Evolutionary conservation across 2,113 vertebrate genomes (phyloP).

Genomic region (Gobio gobio): DNA sequence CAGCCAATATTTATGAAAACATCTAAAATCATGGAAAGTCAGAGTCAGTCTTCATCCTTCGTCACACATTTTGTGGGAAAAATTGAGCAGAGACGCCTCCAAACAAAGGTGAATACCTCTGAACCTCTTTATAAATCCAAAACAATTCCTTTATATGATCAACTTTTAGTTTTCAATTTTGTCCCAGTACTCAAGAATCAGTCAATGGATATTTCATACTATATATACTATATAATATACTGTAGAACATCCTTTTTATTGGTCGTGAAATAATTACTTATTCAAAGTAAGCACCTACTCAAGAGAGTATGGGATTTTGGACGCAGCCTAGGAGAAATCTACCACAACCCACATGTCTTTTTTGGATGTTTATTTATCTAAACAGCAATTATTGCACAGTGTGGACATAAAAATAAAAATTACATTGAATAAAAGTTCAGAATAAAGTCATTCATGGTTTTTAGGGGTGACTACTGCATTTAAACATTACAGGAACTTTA

Average conservation of each 20-base stretch:
- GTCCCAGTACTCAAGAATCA: background rate
- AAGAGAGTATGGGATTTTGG: too few relatives aligned
- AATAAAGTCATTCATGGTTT: slow-evolving; percentile 6
- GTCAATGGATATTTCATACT: background rate
- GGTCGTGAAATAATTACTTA: too few relatives aligned
- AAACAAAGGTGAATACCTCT: background rate
- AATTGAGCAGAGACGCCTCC: background rate
- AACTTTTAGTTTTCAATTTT: background rate
- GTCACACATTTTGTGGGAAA: background rate
- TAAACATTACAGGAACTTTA: background rate
- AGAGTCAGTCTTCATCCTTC: background rate
- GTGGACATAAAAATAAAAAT: background rate
- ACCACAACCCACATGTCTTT: background rate
- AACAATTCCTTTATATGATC: background rate
- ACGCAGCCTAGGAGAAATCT: too few relatives aligned
- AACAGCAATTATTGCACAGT: slow-evolving; percentile 31
- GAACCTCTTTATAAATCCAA: background rate
- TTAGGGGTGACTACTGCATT: background rate
- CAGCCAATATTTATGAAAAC: background rate
- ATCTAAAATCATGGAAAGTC: background rate
- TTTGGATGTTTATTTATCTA: slow-evolving; percentile 12
- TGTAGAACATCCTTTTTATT: too few relatives aligned
- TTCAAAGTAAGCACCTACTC: too few relatives aligned
- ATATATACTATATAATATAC: too few relatives aligned
- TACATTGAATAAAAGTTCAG: background rate